phyloP scores from a whole-genome alignment of 2,113 vertebrate species.

The Trogon melanurus region DNA sequence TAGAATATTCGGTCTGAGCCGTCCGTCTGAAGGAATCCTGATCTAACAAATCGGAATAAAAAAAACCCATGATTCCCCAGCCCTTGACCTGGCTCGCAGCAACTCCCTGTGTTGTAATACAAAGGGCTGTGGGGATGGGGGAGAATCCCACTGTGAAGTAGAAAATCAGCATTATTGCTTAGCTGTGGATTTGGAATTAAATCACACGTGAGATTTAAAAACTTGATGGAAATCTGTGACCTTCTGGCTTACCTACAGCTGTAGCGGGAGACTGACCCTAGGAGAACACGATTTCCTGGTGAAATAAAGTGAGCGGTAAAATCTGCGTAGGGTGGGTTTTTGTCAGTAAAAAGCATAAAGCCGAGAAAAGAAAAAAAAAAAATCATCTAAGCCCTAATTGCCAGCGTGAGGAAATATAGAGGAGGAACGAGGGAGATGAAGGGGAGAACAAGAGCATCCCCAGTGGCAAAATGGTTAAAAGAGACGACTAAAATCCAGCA shows the following conservation, averaged over 20 bases:
- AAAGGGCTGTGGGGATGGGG: background rate
- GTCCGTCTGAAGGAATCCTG: constrained; percentile 14
- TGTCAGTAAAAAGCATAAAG: constrained; percentile 28
- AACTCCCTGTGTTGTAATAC: background rate
- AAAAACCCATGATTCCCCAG: background rate
- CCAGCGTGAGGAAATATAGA: background rate
- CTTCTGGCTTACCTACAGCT: background rate
- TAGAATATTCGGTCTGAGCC: background rate
- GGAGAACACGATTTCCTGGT: background rate
- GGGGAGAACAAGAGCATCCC: constrained; percentile 47
- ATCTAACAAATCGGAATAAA: background rate
- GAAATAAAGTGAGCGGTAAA: background rate
- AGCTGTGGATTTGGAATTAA: background rate
- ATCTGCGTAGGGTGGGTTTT: background rate
- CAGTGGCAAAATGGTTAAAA: constrained; percentile 69
- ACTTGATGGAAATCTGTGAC: constrained; percentile 19
- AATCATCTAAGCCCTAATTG: constrained; percentile 14
- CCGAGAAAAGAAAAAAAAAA: background rate
- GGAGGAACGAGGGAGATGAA: background rate
- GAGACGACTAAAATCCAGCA: constrained; percentile 67
- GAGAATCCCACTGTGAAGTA: background rate
- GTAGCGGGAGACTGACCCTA: background rate
- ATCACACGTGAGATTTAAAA: background rate
- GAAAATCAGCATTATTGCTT: background rate
- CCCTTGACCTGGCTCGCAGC: background rate